A percentile compares a stretch with the other conserved stretches of the same genome.
These are phyloP conservation scores for Gasterosteus aculeatus DNA, from an alignment of 2,113 vertebrate species.

Conservation along the genomic window DNA sequence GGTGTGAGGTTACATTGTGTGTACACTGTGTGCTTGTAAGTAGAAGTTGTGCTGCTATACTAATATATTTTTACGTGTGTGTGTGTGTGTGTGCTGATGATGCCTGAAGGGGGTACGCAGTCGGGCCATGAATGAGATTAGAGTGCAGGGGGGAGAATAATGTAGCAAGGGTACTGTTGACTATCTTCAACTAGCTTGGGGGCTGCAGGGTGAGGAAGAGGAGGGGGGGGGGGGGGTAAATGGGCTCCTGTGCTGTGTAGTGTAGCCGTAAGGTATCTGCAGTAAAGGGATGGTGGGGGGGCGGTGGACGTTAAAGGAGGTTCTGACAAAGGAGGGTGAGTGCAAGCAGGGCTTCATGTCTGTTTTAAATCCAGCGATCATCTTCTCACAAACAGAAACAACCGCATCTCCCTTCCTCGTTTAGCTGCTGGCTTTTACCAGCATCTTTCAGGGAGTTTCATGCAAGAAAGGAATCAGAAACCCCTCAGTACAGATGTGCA, in stretches of 20 bases:
- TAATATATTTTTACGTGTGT: conserved; percentile 30
- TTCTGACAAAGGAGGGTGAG: conserved; percentile 14
- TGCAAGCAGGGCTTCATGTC: conserved; percentile 14
- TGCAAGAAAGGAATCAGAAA: conserved; percentile 17
- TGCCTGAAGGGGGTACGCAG: conserved; percentile 38
- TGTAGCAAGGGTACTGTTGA: conserved; percentile 33
- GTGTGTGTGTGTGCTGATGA: conserved; percentile 12
- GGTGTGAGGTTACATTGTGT: conserved; percentile 30
- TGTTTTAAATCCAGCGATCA: conserved; percentile 14
- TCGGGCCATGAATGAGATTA: conserved; percentile 50
- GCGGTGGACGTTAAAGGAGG: conserved; percentile 34
- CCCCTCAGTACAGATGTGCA: conserved; percentile 18
- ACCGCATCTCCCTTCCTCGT: conserved; percentile 13
- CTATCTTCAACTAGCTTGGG: conserved; percentile 25
- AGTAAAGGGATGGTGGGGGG: not conserved
- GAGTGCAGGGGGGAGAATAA: conserved; percentile 40
- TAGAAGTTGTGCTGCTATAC: conserved; percentile 33
- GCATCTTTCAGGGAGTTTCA: conserved; percentile 21
- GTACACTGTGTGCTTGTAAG: conserved; percentile 39
- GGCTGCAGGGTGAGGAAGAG: conserved; percentile 29
- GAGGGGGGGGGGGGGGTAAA: conserved; percentile 12
- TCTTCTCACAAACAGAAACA: conserved; percentile 12
- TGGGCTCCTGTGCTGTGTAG: conserved; percentile 22
- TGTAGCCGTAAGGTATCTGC: conserved; percentile 34
- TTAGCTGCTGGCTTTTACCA: conserved; percentile 35